Conservation (phyloP, 1,140 invertebrate species). For the Halesus radiatus region DNA sequence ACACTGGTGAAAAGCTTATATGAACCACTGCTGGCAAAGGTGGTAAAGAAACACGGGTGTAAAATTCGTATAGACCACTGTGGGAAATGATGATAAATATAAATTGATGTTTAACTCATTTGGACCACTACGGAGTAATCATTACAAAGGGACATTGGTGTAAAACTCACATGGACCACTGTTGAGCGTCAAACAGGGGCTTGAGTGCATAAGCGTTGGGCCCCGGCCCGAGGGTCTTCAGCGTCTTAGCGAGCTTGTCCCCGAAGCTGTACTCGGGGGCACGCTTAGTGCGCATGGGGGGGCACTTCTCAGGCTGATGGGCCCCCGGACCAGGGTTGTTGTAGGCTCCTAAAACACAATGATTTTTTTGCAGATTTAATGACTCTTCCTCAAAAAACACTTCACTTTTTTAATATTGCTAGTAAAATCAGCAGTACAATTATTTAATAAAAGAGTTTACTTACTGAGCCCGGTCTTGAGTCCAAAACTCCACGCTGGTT, state of each 20-base stretch:
- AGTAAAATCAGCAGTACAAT: too few relatives aligned
- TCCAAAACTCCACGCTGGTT: slow-evolving; percentile 71
- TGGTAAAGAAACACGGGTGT: too few relatives aligned
- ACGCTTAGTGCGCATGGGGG: slow-evolving; percentile 65
- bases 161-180: slow-evolving; percentile 68
- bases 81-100: too few relatives aligned
- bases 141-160: neutral
- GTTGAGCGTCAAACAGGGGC: slow-evolving; percentile 62
- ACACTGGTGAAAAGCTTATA: too few relatives aligned
- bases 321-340: slow-evolving; percentile 71
- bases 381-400: too few relatives aligned
- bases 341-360: slow-evolving; percentile 36
- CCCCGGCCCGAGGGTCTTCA: slow-evolving; percentile 69
- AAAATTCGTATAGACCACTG: too few relatives aligned
- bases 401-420: too few relatives aligned
- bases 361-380: too few relatives aligned
- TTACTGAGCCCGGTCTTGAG: slow-evolving; percentile 59
- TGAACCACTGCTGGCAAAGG: too few relatives aligned
- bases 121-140: too few relatives aligned
- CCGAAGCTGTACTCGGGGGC: slow-evolving; percentile 72
- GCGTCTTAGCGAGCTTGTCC: slow-evolving; percentile 63
- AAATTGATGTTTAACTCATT: too few relatives aligned
- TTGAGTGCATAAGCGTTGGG: slow-evolving; percentile 74
- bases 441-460: neutral
- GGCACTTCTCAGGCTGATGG: slow-evolving; percentile 68